A percentile compares a stretch with the other conserved stretches of the same genome.
Evolutionary conservation across 2,113 vertebrate species (phyloP).

Genomic region (Indri indri): DNA sequence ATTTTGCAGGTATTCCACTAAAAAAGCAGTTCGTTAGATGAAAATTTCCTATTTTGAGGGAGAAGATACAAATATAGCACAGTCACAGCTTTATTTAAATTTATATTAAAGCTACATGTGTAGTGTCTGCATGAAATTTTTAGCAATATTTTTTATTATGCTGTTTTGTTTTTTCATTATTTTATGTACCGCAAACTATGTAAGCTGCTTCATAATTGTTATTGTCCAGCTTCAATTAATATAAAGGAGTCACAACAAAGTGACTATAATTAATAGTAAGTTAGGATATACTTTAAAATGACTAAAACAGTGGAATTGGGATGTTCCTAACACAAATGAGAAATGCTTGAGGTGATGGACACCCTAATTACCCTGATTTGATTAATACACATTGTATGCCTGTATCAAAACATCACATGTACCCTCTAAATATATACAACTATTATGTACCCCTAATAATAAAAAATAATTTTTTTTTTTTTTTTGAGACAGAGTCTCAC

Average conservation of each 20-base stretch:
- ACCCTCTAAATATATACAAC: too few species aligned
- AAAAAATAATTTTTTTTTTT: too few species aligned
- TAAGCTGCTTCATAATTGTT: not conserved
- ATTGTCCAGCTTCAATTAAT: constrained; percentile 29
- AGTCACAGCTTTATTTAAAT: constrained; percentile 37
- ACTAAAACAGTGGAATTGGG: too few species aligned
- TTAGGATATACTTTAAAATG: too few species aligned
- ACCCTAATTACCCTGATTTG: too few species aligned
- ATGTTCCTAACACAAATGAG: too few species aligned
- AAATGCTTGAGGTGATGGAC: too few species aligned
- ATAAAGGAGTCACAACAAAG: not conserved
- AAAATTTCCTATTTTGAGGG: not conserved
- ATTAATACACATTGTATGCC: too few species aligned
- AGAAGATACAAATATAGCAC: constrained; percentile 22
- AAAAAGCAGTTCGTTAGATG: not conserved
- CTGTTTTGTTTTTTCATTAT: not conserved
- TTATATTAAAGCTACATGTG: not conserved
- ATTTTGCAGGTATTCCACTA: constrained; percentile 7
- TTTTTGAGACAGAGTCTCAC: too few species aligned
- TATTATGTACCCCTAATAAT: too few species aligned
- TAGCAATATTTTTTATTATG: constrained; percentile 20
- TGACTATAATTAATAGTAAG: too few species aligned
- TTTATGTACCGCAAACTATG: constrained; percentile 4
- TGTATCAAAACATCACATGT: too few species aligned
- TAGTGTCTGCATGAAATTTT: constrained; percentile 12